Conservation (phyloP, 2,888 invertebrate species). For the Invenusta paracnida region DNA sequence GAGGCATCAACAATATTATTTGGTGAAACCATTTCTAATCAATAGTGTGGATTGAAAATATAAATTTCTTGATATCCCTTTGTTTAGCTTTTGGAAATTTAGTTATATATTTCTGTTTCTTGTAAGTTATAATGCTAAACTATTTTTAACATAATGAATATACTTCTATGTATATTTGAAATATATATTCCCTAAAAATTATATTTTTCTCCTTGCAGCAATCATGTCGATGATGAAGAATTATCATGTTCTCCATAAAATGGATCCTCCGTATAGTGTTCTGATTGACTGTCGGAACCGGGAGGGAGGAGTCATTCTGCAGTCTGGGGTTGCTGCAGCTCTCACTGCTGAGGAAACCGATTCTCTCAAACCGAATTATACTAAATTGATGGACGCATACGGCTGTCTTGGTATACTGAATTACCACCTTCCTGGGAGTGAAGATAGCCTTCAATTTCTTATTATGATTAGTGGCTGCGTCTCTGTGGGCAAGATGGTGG, state of each 20-base stretch:
- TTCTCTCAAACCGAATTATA: conserved; percentile 79
- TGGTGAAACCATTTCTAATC: no score
- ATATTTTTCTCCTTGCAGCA: no score
- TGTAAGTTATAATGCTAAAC: no score
- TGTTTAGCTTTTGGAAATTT: no score
- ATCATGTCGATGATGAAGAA: conserved; percentile 25
- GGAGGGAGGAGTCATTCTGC: conserved; percentile 80
- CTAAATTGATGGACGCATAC: conserved; percentile 85
- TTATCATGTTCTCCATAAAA: conserved; percentile 76
- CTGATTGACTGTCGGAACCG: conserved; percentile 81
- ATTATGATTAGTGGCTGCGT: conserved; percentile 90
- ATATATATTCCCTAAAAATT: no score
- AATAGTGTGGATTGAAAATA: no score
- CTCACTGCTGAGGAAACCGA: conserved; percentile 80
- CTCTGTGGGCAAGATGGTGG: conserved; percentile 89
- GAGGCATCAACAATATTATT: no score
- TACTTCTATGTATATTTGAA: no score
- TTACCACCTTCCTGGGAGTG: conserved; percentile 53
- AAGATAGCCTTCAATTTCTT: conserved; percentile 74
- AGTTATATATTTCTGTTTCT: no score
- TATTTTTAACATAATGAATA: no score
- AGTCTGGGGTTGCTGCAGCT: conserved; percentile 83
- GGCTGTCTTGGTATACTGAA: conserved; percentile 84
- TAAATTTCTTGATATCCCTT: no score
- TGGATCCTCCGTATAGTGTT: conserved; percentile 80